Base-by-base conservation (phyloP, 2,797 vertebrate genomes). In the Loris lydekkerianus region DNA sequence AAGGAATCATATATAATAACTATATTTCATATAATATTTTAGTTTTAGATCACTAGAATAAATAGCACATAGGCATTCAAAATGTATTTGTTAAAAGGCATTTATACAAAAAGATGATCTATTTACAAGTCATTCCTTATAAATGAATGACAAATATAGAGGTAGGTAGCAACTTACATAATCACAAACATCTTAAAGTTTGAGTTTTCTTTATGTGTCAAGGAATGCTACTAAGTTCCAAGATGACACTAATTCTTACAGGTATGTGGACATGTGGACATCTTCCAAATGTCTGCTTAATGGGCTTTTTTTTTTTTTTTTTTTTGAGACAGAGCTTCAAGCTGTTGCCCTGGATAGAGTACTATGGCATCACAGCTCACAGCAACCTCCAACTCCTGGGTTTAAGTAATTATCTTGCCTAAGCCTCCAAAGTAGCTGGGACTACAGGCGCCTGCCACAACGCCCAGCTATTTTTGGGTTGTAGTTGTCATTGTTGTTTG, bases 31-130 rank as follows among this genome's bases (percentile, higher is more conserved):
- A 43, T 70, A 69, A 53, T 63, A 78, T 67, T 82, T 94, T 77
- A 80, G 46, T 92, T 96, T 95, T 61, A 75, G 53, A 86, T 11
- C 1, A 15, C 43, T 58, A 83, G 75, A 93, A 85, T 70, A n/a
- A 84, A 93, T 27, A 86, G 23, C 34, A 85, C 63, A 37, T 23
- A 37, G 49, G 34, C 87, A 18, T 96, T 94, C 18, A 95, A 95
- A 78, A 58, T 31, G 10, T 60, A 8, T 76, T 92, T 95, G 81
- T 91, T 89, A 61, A 72, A 89, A 84, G 88, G 31, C n/a, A 58
- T 84, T 85, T 63, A 56, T 20, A 61, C 83, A 76, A 56, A 90
- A 94, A 56, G 76, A 88, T 34, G 31, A 96, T 46, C 13, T 63
- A 65, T 95, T 85, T 94, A 81, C 40, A 88, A 86, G 43, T 80